phyloP scores from a whole-genome alignment of 2,888 invertebrate species.

The Amphipoea lucens region DNA sequence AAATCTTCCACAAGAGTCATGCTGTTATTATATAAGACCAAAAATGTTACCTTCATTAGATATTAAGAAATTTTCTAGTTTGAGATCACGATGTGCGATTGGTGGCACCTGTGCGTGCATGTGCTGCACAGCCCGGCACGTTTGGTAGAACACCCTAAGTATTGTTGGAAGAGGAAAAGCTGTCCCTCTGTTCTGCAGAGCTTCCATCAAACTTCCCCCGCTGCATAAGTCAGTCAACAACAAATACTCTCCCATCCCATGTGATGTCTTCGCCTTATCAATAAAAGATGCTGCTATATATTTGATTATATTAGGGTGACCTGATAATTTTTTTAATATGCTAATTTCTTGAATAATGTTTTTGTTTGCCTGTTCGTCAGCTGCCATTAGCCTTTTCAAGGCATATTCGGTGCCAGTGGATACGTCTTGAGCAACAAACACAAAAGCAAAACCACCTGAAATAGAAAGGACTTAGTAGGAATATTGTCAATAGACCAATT shows the following conservation, averaged over 20 bases:
- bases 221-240: constrained; percentile 97
- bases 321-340: constrained; percentile 95
- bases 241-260: constrained; percentile 97
- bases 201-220: constrained; percentile 94
- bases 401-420: constrained; percentile 97
- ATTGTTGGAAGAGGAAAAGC: constrained; percentile 93
- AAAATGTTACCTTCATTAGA: constrained; percentile 92
- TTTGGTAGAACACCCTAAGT: constrained; percentile 97
- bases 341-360: constrained; percentile 95
- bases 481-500: constrained; percentile 28
- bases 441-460: constrained; percentile 98
- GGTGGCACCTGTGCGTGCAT: constrained; percentile 97
- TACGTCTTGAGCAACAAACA: constrained; percentile 97
- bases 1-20: constrained; percentile 23
- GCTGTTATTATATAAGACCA: constrained; percentile 20
- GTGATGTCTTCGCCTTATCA: constrained; percentile 94
- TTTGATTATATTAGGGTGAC: constrained; percentile 97
- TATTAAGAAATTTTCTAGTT: constrained; percentile 98
- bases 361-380: constrained; percentile 95
- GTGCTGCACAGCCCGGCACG: constrained; percentile 96
- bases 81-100: constrained; percentile 98
- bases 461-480: constrained; percentile 69
- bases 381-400: constrained; percentile 96
- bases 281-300: constrained; percentile 96
- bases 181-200: constrained; percentile 90